These are phyloP conservation scores for Watsonalla cultraria DNA, from an alignment of 2,888 invertebrate species.

Conservation along the genomic window DNA sequence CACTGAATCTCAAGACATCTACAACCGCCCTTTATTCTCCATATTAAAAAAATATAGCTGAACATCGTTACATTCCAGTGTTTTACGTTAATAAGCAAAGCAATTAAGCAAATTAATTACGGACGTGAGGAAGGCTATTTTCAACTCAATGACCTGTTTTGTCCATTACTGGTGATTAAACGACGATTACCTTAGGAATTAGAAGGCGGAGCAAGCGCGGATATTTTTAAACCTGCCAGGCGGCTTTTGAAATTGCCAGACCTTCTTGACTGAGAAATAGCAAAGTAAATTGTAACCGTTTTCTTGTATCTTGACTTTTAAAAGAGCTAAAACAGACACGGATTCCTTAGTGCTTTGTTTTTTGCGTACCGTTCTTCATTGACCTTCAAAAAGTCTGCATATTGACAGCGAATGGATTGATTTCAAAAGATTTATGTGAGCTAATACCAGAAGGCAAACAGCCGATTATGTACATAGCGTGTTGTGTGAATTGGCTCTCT, in stretches of 20 bases:
- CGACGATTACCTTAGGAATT: background rate
- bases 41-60: no score
- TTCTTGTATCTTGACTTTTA: no score
- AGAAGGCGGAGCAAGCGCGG: background rate
- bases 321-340: no score
- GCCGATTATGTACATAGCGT: background rate
- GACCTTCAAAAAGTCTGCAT: no score
- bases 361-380: background rate
- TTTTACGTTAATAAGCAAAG: background rate
- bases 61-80: no score
- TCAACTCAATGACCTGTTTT: constrained; percentile 1
- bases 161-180: background rate
- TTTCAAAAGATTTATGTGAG: background rate
- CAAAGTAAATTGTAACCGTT: no score
- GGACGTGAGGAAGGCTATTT: constrained; percentile 7
- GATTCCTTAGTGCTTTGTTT: no score
- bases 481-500: background rate
- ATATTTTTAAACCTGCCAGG: background rate
- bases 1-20: no score
- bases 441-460: background rate
- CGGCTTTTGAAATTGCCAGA: background rate
- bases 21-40: no score
- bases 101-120: constrained; percentile 2
- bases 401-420: background rate
- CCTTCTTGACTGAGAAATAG: background rate